These are phyloP conservation scores for Diaprepes abbreviatus DNA, from an alignment of 2,888 invertebrate genomes.

Conservation along the genomic window DNA sequence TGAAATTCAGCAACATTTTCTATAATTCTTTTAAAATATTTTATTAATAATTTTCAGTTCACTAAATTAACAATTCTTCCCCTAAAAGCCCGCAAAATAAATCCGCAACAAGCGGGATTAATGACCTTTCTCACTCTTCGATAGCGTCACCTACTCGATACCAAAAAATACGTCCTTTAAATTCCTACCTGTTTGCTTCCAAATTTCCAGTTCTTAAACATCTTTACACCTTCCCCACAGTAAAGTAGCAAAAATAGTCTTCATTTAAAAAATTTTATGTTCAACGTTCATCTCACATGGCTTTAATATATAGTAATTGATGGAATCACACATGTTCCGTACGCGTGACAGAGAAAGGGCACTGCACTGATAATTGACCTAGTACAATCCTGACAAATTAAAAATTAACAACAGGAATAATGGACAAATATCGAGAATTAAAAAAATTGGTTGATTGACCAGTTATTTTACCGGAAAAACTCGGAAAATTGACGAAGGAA, in stretches of 20 bases:
- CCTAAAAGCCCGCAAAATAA: background rate
- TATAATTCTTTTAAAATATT: no score
- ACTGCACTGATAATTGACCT: slow-evolving; percentile 17
- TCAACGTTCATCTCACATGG: background rate
- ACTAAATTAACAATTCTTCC: no score
- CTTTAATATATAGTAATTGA: background rate
- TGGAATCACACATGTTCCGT: slow-evolving; percentile 10
- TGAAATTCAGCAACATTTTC: no score
- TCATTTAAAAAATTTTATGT: background rate
- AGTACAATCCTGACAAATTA: background rate
- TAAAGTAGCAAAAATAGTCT: background rate
- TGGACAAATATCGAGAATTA: background rate
- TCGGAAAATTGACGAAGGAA: slow-evolving; percentile 26
- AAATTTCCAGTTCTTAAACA: slow-evolving; percentile 66
- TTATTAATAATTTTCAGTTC: no score
- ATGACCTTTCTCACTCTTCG: slow-evolving; percentile 38
- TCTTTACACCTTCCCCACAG: slow-evolving; percentile 40
- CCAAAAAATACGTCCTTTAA: background rate
- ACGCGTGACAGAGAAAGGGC: background rate
- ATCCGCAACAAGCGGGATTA: slow-evolving; percentile 15
- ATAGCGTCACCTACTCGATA: background rate
- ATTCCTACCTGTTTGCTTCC: slow-evolving; percentile 58
- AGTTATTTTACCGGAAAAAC: slow-evolving; percentile 21
- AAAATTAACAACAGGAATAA: background rate
- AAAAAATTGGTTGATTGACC: background rate